Evolutionary conservation across 2,797 vertebrate species (phyloP).

Genomic region (Caiman crocodilus): DNA sequence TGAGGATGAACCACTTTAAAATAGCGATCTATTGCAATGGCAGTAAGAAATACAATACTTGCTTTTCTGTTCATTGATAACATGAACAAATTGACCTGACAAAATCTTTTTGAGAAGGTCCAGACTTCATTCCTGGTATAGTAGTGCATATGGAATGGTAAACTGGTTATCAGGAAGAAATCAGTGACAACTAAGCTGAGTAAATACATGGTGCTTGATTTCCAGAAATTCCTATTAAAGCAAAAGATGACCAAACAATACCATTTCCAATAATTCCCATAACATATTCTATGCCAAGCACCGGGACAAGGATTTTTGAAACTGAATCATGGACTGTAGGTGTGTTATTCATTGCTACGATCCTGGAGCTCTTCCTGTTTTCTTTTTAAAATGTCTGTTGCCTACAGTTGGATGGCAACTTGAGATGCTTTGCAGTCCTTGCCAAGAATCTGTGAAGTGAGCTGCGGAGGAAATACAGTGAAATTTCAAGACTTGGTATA

Average conservation of each 20-base stretch:
- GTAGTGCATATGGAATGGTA: slow-evolving; percentile 81
- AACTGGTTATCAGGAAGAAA: slow-evolving; percentile 80
- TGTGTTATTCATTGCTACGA: background rate
- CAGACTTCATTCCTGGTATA: slow-evolving; percentile 73
- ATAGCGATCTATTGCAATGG: slow-evolving; percentile 83
- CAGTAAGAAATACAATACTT: slow-evolving; percentile 80
- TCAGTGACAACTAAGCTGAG: slow-evolving; percentile 84
- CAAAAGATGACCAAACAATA: slow-evolving; percentile 82
- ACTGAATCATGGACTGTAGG: accelerated
- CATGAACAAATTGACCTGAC: slow-evolving; percentile 81
- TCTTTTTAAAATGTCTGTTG: background rate
- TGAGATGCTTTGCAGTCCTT: background rate
- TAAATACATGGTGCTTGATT: slow-evolving; percentile 82
- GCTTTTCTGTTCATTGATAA: slow-evolving; percentile 81
- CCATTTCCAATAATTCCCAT: slow-evolving; percentile 81
- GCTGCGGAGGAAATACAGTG: background rate
- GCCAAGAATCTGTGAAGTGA: background rate
- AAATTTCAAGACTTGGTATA: background rate
- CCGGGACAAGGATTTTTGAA: slow-evolving; percentile 37
- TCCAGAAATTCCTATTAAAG: slow-evolving; percentile 83
- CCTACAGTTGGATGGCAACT: background rate
- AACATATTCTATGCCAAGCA: slow-evolving; percentile 79
- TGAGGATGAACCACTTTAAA: slow-evolving; percentile 84
- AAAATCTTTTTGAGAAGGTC: slow-evolving; percentile 73
- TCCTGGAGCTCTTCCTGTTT: slow-evolving; percentile 13